Evolutionary conservation across 2,113 vertebrate species (phyloP).

Genomic region (Cygnus buccinator): DNA sequence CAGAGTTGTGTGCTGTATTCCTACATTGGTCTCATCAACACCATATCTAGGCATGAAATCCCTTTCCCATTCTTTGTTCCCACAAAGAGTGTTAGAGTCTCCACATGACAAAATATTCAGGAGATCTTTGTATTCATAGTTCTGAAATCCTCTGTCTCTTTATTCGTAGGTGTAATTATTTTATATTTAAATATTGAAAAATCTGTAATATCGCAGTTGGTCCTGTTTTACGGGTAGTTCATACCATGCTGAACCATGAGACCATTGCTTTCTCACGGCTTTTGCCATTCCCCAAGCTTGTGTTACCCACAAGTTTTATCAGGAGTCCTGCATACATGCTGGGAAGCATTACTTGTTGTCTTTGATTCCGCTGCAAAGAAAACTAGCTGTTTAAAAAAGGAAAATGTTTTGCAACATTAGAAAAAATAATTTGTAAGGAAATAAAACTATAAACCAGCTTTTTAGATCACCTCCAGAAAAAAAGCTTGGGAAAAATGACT

Average conservation of each 20-base stretch:
- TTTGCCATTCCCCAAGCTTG: not conserved
- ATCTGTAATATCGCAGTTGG: too few relatives aligned
- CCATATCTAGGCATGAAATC: not conserved
- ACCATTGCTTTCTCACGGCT: not conserved
- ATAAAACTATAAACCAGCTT: not conserved
- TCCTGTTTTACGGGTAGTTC: not conserved
- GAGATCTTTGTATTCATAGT: not conserved
- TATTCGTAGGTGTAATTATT: not conserved
- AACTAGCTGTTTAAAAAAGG: not conserved
- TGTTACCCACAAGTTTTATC: not conserved
- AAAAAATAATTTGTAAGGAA: not conserved
- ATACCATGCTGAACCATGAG: rapidly evolving
- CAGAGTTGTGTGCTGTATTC: not conserved
- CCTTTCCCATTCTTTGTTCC: not conserved
- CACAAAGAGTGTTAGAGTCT: not conserved
- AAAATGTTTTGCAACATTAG: not conserved
- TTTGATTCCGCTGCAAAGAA: not conserved
- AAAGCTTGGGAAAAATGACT: not conserved
- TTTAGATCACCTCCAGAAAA: not conserved
- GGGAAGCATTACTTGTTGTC: not conserved
- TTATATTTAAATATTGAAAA: not conserved
- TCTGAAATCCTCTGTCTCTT: not conserved
- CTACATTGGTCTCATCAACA: not conserved
- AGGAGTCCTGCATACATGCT: rapidly evolving
- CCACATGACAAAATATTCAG: not conserved